Base-by-base conservation (phyloP, 92 coral and sea anemone species). In the Paragorgia papillata region DNA sequence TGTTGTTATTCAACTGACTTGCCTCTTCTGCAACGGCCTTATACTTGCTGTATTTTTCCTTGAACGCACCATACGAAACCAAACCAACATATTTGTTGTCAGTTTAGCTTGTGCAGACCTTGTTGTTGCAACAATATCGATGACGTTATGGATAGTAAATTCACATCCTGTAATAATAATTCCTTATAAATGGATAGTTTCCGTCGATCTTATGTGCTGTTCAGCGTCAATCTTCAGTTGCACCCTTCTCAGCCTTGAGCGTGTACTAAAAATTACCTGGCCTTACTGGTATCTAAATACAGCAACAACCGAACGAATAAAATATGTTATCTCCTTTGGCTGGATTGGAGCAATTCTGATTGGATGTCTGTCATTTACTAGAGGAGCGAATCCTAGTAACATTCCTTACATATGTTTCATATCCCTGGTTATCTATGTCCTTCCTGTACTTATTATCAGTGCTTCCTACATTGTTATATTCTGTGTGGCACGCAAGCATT, bases 91-190 rank as follows among this genome's bases (percentile, higher is more conserved):
- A 40, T 71, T 71, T 21, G 64, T 71, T 7, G 48, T 55, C 20
- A 71, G 78, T 34, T 43, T 71, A 49, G 78, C 78, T 29, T 71
- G 78, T 31, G 63, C 78, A 31, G 78, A 71, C 25, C 63, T 71
- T 3, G 50, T 71, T 17, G 49, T 71, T 54, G 78, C 50, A 12
- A 19, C 35, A 1, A 25, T 71, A 35, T 71, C 78, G 9, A 71
- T 55, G 63, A 63, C 78, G 6, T 33, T 71, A 9, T 71, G 78
- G 78, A 55, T 71, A 9, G 78, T 51, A 20, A 53, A 26, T 55
- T n/a, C 78, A 15, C 25, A 18, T 0, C 78, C 64, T 30, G 17
- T 14, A 0, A 5, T 55, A 4, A 39, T 31, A 1, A 21, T 54
- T 28, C 48, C 35, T 4, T 71, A 53, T 35, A 33, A 71, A 12